Evolutionary conservation across 2,113 vertebrate genomes (phyloP).

Genomic region (Brachyhypopomus occidentalis): DNA sequence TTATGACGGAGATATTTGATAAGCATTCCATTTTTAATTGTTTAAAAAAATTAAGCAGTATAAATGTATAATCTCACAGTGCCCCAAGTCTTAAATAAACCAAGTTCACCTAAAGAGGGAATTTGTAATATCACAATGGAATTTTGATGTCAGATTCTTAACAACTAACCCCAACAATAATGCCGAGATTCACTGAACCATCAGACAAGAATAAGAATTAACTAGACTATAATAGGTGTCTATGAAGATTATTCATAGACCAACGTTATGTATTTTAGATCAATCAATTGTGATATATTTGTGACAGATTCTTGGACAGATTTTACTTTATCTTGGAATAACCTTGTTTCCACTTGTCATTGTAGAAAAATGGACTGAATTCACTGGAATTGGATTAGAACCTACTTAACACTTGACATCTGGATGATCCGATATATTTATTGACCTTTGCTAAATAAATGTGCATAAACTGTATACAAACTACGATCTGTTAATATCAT

Average conservation of each 20-base stretch:
- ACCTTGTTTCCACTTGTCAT: background rate
- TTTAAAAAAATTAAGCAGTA: slow-evolving; percentile 29
- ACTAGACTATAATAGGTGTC: background rate
- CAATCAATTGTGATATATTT: background rate
- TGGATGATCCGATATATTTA: background rate
- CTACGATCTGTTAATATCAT: background rate
- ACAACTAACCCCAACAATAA: background rate
- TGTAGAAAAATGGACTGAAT: background rate
- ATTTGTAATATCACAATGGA: background rate
- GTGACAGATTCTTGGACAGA: background rate
- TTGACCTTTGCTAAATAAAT: background rate
- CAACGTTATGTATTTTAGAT: background rate
- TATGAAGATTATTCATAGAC: background rate
- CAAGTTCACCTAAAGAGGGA: slow-evolving; percentile 15
- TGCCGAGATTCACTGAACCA: background rate
- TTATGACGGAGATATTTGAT: slow-evolving; percentile 28
- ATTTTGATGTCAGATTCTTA: background rate
- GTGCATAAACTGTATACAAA: slow-evolving; percentile 6
- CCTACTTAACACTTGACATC: background rate
- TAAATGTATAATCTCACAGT: slow-evolving; percentile 21
- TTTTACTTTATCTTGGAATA: background rate
- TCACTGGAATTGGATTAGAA: background rate
- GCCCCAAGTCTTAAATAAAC: background rate
- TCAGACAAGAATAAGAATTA: background rate
- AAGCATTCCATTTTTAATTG: slow-evolving; percentile 59